A percentile compares a stretch with the other conserved stretches of the same genome.
These are phyloP conservation scores for Phycodurus eques DNA, from an alignment of 2,113 vertebrate species.

Conservation along the genomic window DNA sequence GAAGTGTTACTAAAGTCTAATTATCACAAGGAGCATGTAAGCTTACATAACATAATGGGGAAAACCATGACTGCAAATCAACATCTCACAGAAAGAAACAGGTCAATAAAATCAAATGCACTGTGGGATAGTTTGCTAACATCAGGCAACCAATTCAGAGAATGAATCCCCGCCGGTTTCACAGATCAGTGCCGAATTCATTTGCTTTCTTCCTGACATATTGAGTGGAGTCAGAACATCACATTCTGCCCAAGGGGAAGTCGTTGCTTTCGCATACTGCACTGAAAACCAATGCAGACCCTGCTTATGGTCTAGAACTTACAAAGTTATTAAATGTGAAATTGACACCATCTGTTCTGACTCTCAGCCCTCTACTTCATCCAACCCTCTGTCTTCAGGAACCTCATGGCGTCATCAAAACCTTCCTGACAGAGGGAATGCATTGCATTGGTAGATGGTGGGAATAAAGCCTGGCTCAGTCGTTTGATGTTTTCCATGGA, in stretches of 20 bases:
- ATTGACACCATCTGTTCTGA: not conserved
- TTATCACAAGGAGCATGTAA: slow-evolving; percentile 23
- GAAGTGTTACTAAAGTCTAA: slow-evolving; percentile 28
- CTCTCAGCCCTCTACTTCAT: slow-evolving; percentile 57
- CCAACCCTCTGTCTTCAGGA: slow-evolving; percentile 80
- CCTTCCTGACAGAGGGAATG: slow-evolving; percentile 71
- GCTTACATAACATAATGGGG: slow-evolving; percentile 1
- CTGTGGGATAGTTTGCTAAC: not conserved
- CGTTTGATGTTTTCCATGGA: slow-evolving; percentile 80
- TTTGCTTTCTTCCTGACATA: not conserved
- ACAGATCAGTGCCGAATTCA: not conserved
- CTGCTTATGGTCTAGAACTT: not conserved
- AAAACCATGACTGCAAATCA: not conserved
- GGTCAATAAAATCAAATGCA: not conserved
- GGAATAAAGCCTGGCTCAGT: slow-evolving; percentile 82
- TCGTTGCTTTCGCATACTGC: not conserved
- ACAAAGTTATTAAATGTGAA: not conserved
- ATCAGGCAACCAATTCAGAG: not conserved
- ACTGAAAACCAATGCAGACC: not conserved
- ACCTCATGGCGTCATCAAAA: slow-evolving; percentile 76
- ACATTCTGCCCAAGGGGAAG: not conserved
- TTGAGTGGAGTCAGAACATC: not conserved
- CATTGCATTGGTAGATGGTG: slow-evolving; percentile 74
- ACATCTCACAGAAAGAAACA: not conserved
- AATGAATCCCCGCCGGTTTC: not conserved